These are phyloP conservation scores for Pseudomyrmex cubaensis DNA, from an alignment of 1,140 invertebrate species.

Conservation along the genomic window DNA sequence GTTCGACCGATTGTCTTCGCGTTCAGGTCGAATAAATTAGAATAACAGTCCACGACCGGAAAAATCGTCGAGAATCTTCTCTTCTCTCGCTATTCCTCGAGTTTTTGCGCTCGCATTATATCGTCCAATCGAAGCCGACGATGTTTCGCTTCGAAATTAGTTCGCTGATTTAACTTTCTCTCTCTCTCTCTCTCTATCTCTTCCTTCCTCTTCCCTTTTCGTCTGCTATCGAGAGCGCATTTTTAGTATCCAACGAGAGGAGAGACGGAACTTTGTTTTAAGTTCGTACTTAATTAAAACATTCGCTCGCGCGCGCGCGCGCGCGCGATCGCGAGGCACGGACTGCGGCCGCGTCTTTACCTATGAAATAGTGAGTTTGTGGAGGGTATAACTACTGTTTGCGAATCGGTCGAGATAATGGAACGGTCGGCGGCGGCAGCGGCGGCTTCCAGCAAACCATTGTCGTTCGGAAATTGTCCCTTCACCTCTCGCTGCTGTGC, in stretches of 20 bases:
- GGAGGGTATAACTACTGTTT: constrained; percentile 47
- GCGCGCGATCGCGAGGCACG: constrained; percentile 17
- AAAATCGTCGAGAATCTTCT: constrained; percentile 25
- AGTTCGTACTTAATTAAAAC: constrained; percentile 56
- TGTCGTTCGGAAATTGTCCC: constrained; percentile 38
- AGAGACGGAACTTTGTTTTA: constrained; percentile 47
- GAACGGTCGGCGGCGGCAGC: constrained; percentile 14
- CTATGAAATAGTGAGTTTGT: constrained; percentile 42
- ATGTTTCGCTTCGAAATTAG: constrained; percentile 54
- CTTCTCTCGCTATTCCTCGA: neutral
- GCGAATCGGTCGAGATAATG: constrained; percentile 53
- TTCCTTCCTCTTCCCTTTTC: no score
- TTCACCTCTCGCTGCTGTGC: neutral
- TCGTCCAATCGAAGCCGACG: constrained; percentile 38
- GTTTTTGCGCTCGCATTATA: constrained; percentile 29
- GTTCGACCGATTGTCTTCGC: constrained; percentile 11
- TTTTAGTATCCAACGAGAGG: constrained; percentile 30
- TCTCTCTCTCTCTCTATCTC: no score
- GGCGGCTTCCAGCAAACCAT: constrained; percentile 29
- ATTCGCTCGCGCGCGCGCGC: neutral
- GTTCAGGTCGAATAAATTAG: constrained; percentile 34
- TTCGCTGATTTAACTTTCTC: constrained; percentile 33
- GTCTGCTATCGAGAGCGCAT: constrained; percentile 41
- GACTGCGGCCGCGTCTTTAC: constrained; percentile 22
- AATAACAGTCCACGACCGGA: constrained; percentile 15